phyloP scores from a whole-genome alignment of 2,888 invertebrate genomes.

The Cataglyphis livida region DNA sequence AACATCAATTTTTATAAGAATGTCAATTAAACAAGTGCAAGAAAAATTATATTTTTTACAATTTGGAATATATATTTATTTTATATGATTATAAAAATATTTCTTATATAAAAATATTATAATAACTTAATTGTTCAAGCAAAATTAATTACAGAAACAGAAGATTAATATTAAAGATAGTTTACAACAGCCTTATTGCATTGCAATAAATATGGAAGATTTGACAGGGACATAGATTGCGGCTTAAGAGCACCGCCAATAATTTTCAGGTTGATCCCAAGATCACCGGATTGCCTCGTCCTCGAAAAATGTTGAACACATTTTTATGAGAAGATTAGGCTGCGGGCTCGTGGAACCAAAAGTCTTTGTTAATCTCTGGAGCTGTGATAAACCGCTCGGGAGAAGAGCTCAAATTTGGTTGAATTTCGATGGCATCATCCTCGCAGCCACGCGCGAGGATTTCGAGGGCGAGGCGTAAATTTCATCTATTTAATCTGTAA shows the following conservation, averaged over 20 bases:
- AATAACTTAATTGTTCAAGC: background rate
- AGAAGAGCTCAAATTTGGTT: conserved; percentile 44
- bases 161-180: background rate
- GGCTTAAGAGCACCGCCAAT: conserved; percentile 37
- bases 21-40: background rate
- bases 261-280: conserved; percentile 48
- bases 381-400: conserved; percentile 58
- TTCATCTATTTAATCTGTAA: conserved; percentile 69
- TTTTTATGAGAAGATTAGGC: conserved; percentile 62
- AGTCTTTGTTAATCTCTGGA: conserved; percentile 59
- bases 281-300: conserved; percentile 45
- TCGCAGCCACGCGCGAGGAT: conserved; percentile 44
- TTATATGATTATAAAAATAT: conserved; percentile 3
- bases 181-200: background rate
- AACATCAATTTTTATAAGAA: conserved; percentile 9
- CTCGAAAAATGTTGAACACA: conserved; percentile 25
- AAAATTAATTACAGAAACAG: background rate
- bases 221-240: background rate
- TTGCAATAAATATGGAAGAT: background rate
- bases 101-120: background rate
- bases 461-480: conserved; percentile 64
- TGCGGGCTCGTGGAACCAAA: conserved; percentile 12
- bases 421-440: conserved; percentile 62
- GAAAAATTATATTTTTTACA: background rate
- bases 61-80: background rate